Base-by-base conservation (phyloP, 2,888 invertebrate species). In the Petrolisthes manimaculis region DNA sequence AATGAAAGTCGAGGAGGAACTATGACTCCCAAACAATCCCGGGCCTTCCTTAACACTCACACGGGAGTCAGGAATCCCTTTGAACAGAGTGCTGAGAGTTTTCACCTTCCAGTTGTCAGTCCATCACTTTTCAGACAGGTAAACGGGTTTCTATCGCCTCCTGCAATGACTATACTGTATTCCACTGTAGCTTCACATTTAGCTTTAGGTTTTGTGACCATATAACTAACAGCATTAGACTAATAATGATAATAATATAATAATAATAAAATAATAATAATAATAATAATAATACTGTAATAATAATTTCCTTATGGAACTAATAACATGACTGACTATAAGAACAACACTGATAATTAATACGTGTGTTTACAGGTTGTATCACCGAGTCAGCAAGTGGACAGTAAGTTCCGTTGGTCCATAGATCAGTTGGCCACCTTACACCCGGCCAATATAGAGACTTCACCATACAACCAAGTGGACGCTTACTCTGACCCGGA, bases 401-500 rank as follows among this genome's bases (percentile, higher is more conserved):
- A 83, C 54, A 53, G 18, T 37, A 83, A 86, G 24, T 90, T 90
- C 82, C 67, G 86, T 8, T 90, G 90, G 90, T 86, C 88, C 5
- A 90, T 90, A 51, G 90, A 90, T 81, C 87, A 90, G 61, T 80
- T 90, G 55, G 89, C 90, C 18, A n/a, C 83, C 14, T 54, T 90
- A 53, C 56, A 89, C 8, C 90, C 90, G 12, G 86, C 78, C 6
- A 85, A 87, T 9, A 90, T 90, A 51, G 90, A 90, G 75, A 90
- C 90, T 1, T 89, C 90, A 18, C 89, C 90, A n/a, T 86, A 69
- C 37, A 81, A 37, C 37, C 86, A 89, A 24, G 79, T 56, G 67
- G 90, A 90, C 8, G 8, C 67, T 8, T 67, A 74, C 21, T 51
- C 54, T 9, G 90, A 90, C 67, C 89, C 88, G 0, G 90, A 90